Evolutionary conservation across 2,888 invertebrate species (phyloP).

Genomic region (Tetropium fuscum): DNA sequence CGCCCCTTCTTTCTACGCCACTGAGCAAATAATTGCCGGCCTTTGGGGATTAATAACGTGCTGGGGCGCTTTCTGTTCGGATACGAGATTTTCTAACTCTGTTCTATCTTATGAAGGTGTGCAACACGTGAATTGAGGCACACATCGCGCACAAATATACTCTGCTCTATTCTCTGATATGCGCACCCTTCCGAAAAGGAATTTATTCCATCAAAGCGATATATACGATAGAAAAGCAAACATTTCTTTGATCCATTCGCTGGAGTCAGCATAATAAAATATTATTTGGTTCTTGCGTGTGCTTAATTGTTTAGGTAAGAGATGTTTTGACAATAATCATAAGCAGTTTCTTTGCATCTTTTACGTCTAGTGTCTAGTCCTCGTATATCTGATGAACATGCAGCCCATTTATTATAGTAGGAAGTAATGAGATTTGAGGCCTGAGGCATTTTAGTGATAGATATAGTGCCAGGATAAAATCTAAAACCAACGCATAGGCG

Average conservation of each 20-base stretch:
- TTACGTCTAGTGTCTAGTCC: too few species aligned
- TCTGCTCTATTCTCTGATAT: conserved; percentile 2
- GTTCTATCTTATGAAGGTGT: conserved; percentile 24
- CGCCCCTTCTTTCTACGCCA: conserved; percentile 60
- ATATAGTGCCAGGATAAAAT: too few species aligned
- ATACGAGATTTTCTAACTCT: conserved; percentile 32
- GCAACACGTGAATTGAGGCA: conserved; percentile 29
- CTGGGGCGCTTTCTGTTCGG: conserved; percentile 51
- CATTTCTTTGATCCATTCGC: neutral
- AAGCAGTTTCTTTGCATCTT: too few species aligned
- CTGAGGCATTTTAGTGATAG: too few species aligned
- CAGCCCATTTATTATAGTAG: too few species aligned
- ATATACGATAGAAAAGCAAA: neutral
- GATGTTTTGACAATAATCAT: too few species aligned
- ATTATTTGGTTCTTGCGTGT: too few species aligned
- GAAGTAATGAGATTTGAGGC: too few species aligned
- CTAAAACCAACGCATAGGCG: too few species aligned
- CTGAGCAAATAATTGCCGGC: conserved; percentile 62
- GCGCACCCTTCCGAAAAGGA: neutral
- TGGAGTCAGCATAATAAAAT: neutral
- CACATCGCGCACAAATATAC: conserved; percentile 14
- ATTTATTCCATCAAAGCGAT: neutral
- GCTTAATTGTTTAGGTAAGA: too few species aligned
- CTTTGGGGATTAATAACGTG: conserved; percentile 62
- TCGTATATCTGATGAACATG: too few species aligned